Evolutionary conservation across 2,113 vertebrate species (phyloP).

Genomic region (Meriones unguiculatus): DNA sequence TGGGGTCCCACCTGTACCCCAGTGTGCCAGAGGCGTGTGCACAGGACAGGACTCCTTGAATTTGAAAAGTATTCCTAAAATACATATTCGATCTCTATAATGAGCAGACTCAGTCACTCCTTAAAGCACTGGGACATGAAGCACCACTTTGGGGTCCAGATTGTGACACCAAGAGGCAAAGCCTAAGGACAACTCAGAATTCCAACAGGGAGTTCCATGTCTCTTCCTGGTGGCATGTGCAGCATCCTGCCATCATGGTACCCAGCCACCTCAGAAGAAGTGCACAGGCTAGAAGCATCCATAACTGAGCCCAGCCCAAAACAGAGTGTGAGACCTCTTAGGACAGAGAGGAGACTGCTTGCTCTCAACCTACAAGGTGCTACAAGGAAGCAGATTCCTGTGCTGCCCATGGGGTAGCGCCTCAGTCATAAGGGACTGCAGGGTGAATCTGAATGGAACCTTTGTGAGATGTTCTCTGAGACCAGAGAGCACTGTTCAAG

Average conservation of each 20-base stretch:
- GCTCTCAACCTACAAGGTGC: neutral
- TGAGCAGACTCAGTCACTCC: neutral
- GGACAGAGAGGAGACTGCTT: neutral
- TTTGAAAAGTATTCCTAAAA: neutral
- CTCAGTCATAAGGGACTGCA: neutral
- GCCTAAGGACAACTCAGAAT: neutral
- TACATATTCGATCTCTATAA: neutral
- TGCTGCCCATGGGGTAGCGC: too few relatives aligned
- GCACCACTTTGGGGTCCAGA: neutral
- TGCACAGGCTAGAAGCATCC: neutral
- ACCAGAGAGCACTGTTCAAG: neutral
- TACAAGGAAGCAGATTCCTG: neutral
- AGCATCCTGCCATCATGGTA: neutral
- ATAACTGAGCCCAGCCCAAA: neutral
- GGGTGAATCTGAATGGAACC: neutral
- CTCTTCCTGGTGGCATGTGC: neutral
- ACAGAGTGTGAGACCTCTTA: neutral
- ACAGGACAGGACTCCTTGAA: rapidly evolving
- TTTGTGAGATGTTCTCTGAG: neutral
- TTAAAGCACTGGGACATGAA: neutral
- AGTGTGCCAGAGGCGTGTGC: neutral
- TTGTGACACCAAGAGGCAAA: neutral
- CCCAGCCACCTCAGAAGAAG: neutral
- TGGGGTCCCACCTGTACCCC: neutral
- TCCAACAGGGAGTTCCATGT: neutral